Evolutionary conservation across 1,140 invertebrate genomes (phyloP).

Genomic region (Myzus persicae): DNA sequence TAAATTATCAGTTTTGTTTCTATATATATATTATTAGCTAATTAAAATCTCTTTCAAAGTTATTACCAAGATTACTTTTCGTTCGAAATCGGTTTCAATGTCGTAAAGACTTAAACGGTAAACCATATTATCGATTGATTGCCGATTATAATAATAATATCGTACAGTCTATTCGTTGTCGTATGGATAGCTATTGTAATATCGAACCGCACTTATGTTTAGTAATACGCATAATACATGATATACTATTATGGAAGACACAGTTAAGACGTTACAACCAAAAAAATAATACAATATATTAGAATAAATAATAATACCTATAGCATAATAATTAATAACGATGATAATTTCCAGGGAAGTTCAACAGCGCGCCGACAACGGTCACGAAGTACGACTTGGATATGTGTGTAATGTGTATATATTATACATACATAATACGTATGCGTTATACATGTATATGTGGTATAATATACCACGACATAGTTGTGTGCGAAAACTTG

Average conservation of each 20-base stretch:
- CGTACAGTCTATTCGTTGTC: background rate
- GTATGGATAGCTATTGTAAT: background rate
- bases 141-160: background rate
- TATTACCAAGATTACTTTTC: constrained; percentile 13
- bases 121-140: constrained; percentile 5
- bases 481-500: constrained; percentile 6
- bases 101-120: background rate
- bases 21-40: background rate
- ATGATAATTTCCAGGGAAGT: background rate
- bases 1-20: constrained; percentile 8
- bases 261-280: too few species aligned
- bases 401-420: background rate
- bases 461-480: constrained; percentile 16
- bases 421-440: background rate
- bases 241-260: too few species aligned
- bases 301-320: too few species aligned
- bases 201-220: background rate
- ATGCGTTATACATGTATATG: background rate
- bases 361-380: background rate
- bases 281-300: background rate
- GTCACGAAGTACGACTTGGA: background rate
- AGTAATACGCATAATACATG: background rate
- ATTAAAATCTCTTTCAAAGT: constrained; percentile 1
- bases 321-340: background rate
- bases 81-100: background rate